Evolutionary conservation across 1,140 invertebrate genomes (phyloP), one percentile per base, ranked within the genome.

Genomic region (Rhyzopertha dominica): DNA sequence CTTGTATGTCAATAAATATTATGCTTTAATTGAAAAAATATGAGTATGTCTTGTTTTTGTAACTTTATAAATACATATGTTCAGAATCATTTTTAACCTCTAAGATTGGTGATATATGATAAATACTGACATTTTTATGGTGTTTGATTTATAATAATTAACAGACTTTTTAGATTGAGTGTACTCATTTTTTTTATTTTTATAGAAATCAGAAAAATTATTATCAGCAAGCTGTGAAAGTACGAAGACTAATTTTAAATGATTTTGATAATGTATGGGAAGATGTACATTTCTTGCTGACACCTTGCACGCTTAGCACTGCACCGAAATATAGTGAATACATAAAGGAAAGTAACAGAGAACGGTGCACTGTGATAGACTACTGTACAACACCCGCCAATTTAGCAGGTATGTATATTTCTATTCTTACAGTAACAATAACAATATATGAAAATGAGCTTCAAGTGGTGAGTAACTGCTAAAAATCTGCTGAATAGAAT

Each of bases 381-480:
- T 92, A 83, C 67, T 98, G 87, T 61, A 98, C 95, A 0, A 91
- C 96, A 62, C 83, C 95, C 4, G 87, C 87, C 1, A 99, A 98
- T 64, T 86, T 99, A 85, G 91, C 93, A 19, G 95, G 85, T 81
- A 63, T 35, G 29, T 45, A 40, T 32, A 35, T 20, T 23, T 31
- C 36, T 17, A 8, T 39, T 1, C 12, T 19, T 17, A 37, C 8
- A 30, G 3, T 32, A 36, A n/a, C n/a, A n/a, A n/a, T n/a, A n/a
- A n/a, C n/a, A n/a, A n/a, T n/a, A n/a, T n/a, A n/a, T n/a, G n/a
- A n/a, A n/a, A n/a, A n/a, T n/a, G n/a, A n/a, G n/a, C n/a, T n/a
- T n/a, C n/a, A n/a, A n/a, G n/a, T n/a, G n/a, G n/a, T n/a, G n/a
- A n/a, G n/a, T n/a, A n/a, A n/a, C n/a, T n/a, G n/a, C n/a, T n/a